Conservation (phyloP, 2,888 invertebrate genomes). For the Danaus chrysippus region DNA sequence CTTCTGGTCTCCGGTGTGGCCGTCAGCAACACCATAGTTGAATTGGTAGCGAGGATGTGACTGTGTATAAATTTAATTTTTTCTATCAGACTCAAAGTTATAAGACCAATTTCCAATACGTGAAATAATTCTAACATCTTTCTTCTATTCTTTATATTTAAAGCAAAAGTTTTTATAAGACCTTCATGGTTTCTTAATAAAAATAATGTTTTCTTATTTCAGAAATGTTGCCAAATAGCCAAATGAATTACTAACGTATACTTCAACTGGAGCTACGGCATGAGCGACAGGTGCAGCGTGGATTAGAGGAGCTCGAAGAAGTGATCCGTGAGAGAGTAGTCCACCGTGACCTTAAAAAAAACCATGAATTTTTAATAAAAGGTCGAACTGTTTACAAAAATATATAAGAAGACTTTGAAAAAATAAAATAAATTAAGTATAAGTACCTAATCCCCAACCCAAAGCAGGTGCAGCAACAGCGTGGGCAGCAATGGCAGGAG, state of each 20-base stretch:
- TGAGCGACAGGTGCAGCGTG: conserved; percentile 49
- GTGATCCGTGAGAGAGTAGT: conserved; percentile 60
- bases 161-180: no score
- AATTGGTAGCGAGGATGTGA: conserved; percentile 81
- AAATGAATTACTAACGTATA: conserved; percentile 61
- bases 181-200: no score
- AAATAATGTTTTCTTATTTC: no score
- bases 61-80: conserved; percentile 42
- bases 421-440: neutral
- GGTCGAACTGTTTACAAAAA: neutral
- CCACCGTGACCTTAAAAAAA: conserved; percentile 58
- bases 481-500: conserved; percentile 52
- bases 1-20: conserved; percentile 81
- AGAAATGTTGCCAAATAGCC: neutral
- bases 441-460: conserved; percentile 40
- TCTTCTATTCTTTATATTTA: no score
- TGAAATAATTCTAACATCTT: no score
- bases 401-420: neutral
- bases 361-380: conserved; percentile 20
- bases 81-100: no score
- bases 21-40: conserved; percentile 81
- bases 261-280: conserved; percentile 73
- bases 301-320: conserved; percentile 42
- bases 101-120: no score
- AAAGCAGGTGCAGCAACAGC: conserved; percentile 44